Evolutionary conservation across 2,888 invertebrate genomes (phyloP).

Genomic region (Philereme transversata): DNA sequence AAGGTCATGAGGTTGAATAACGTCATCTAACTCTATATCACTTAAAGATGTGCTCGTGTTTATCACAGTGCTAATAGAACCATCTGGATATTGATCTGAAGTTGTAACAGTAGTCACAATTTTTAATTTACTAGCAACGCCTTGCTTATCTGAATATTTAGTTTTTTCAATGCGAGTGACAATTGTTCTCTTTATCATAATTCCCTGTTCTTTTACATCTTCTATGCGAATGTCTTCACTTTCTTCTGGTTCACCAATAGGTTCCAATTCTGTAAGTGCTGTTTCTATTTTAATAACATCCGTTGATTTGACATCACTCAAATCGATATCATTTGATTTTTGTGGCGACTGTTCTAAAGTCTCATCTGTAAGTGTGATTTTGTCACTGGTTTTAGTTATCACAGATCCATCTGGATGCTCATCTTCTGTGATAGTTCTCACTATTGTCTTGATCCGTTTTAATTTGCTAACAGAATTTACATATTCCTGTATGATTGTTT

Average conservation of each 20-base stretch:
- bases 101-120: slow-evolving; percentile 63
- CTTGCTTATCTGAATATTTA: slow-evolving; percentile 54
- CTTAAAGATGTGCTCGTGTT: slow-evolving; percentile 65
- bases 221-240: slow-evolving; percentile 48
- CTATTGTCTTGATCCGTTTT: slow-evolving; percentile 63
- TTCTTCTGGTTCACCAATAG: slow-evolving; percentile 51
- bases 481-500: slow-evolving; percentile 57
- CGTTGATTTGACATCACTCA: slow-evolving; percentile 12
- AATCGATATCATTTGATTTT: slow-evolving; percentile 14
- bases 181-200: slow-evolving; percentile 55
- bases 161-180: slow-evolving; percentile 59
- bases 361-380: slow-evolving; percentile 62
- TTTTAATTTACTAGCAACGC: slow-evolving; percentile 57
- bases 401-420: slow-evolving; percentile 70
- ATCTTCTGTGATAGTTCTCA: slow-evolving; percentile 65
- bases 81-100: slow-evolving; percentile 69
- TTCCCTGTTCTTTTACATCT: slow-evolving; percentile 53
- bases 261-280: slow-evolving; percentile 46
- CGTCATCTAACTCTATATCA: slow-evolving; percentile 55
- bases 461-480: slow-evolving; percentile 47
- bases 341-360: slow-evolving; percentile 33
- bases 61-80: slow-evolving; percentile 56
- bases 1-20: slow-evolving; percentile 44
- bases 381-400: slow-evolving; percentile 67
- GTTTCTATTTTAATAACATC: slow-evolving; percentile 44